Percentiles rank a stretch among this genome's conserved stretches.
These are phyloP conservation scores for Drosophila setifemur DNA, from an alignment of 1,140 invertebrate species.

Conservation along the genomic window DNA sequence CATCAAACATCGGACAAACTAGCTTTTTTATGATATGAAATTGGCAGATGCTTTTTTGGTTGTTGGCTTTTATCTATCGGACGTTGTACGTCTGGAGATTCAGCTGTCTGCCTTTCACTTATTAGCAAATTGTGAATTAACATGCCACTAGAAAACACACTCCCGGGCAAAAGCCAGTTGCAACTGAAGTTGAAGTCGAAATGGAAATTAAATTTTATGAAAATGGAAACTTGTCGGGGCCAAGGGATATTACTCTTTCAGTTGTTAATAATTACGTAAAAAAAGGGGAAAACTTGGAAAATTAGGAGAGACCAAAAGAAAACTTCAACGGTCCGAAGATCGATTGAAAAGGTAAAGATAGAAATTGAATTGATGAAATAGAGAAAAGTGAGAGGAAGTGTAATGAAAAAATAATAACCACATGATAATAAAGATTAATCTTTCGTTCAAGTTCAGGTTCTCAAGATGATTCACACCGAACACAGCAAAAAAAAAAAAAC, in stretches of 20 bases:
- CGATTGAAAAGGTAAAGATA: background rate
- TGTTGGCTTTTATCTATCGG: slow-evolving; percentile 10
- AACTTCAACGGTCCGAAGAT: background rate
- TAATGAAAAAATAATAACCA: slow-evolving; percentile 36
- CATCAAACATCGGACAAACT: slow-evolving; percentile 40
- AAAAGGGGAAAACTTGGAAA: slow-evolving; percentile 27
- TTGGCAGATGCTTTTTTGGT: slow-evolving; percentile 10
- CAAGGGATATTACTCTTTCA: no score
- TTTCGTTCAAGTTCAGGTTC: slow-evolving; percentile 9
- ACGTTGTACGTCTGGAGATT: slow-evolving; percentile 6
- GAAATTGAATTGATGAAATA: background rate
- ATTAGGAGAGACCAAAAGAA: slow-evolving; percentile 21
- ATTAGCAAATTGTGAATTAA: slow-evolving; percentile 75
- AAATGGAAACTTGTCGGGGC: no score
- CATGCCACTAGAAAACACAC: slow-evolving; percentile 46
- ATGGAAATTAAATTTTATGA: slow-evolving; percentile 37
- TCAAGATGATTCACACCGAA: slow-evolving; percentile 14
- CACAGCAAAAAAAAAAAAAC: no score
- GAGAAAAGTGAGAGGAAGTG: slow-evolving; percentile 34
- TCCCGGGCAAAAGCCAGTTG: background rate
- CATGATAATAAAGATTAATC: slow-evolving; percentile 34
- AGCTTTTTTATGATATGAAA: slow-evolving; percentile 25
- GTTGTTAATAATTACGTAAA: no score
- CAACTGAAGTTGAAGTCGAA: slow-evolving; percentile 40
- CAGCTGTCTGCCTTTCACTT: slow-evolving; percentile 64